Evolutionary conservation across 2,113 vertebrate genomes (phyloP).

Genomic region (Chionis minor): DNA sequence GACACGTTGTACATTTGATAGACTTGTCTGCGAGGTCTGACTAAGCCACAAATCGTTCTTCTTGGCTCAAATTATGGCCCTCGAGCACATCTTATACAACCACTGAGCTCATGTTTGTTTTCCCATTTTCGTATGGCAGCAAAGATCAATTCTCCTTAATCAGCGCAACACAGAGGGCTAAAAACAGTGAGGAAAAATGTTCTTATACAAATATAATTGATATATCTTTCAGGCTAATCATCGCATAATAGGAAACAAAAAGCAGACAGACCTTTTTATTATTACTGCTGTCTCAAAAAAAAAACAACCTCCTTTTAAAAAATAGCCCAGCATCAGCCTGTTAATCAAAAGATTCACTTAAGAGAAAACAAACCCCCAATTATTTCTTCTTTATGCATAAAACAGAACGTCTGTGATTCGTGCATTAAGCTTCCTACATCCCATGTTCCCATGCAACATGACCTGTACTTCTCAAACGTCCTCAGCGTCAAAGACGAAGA

Average conservation of each 20-base stretch:
- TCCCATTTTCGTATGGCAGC: neutral
- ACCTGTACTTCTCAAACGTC: neutral
- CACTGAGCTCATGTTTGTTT: constrained; percentile 3
- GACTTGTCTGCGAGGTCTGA: constrained; percentile 51
- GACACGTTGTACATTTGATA: constrained; percentile 64
- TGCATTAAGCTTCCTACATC: neutral
- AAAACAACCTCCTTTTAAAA: neutral
- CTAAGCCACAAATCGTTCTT: neutral
- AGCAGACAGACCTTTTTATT: neutral
- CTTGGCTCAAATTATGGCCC: neutral
- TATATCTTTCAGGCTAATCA: constrained; percentile 7
- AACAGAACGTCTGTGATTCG: neutral
- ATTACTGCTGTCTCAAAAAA: neutral
- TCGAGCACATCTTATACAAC: neutral
- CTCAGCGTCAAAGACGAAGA: neutral
- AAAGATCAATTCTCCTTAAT: constrained; percentile 46
- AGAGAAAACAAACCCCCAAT: neutral
- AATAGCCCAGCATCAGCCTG: neutral
- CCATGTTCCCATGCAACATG: neutral
- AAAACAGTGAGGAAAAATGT: neutral
- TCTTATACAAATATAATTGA: constrained; percentile 17
- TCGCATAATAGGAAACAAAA: constrained; percentile 19
- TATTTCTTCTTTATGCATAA: neutral
- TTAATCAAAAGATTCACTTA: constrained; percentile 1
- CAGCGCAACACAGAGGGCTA: neutral